Percentiles rank a stretch among this genome's conserved stretches.
Conservation (phyloP, 2,888 invertebrate genomes). For the Geotrupes spiniger region DNA sequence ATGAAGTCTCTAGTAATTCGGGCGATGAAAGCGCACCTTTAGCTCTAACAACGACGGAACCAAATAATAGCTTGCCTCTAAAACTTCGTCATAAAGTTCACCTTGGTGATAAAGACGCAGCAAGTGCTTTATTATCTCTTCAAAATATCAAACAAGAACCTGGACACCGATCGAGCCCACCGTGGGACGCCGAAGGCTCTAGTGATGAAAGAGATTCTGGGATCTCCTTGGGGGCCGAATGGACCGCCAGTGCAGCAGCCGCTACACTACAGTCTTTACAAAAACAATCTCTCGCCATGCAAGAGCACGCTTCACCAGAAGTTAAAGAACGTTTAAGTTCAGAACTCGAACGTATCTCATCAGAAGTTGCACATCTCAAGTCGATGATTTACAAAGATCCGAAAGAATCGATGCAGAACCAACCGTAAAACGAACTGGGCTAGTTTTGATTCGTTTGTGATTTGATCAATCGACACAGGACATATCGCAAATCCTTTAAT, state of each 20-base stretch:
- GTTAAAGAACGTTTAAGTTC: constrained; percentile 77
- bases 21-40: constrained; percentile 57
- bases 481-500: constrained; percentile 37
- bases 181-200: constrained; percentile 87
- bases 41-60: constrained; percentile 51
- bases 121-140: constrained; percentile 73
- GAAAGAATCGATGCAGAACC: constrained; percentile 21
- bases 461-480: constrained; percentile 39
- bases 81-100: constrained; percentile 90
- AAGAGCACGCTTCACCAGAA: constrained; percentile 23
- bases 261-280: constrained; percentile 46
- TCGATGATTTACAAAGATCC: constrained; percentile 65
- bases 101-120: constrained; percentile 85
- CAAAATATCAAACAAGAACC: constrained; percentile 88
- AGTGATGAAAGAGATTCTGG: constrained; percentile 89
- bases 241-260: constrained; percentile 50
- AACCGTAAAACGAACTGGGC: neutral
- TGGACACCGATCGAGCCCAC: constrained; percentile 73
- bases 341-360: constrained; percentile 82
- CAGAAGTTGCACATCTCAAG: constrained; percentile 88
- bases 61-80: constrained; percentile 80
- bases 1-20: constrained; percentile 74
- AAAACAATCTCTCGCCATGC: constrained; percentile 45
- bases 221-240: constrained; percentile 77
- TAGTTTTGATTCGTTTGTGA: constrained; percentile 28